Evolutionary conservation across 37 sponge, comb jelly and placozoan genomes (phyloP), one percentile per base, ranked within the genome.

Genomic region (Bolinopsis microptera): DNA sequence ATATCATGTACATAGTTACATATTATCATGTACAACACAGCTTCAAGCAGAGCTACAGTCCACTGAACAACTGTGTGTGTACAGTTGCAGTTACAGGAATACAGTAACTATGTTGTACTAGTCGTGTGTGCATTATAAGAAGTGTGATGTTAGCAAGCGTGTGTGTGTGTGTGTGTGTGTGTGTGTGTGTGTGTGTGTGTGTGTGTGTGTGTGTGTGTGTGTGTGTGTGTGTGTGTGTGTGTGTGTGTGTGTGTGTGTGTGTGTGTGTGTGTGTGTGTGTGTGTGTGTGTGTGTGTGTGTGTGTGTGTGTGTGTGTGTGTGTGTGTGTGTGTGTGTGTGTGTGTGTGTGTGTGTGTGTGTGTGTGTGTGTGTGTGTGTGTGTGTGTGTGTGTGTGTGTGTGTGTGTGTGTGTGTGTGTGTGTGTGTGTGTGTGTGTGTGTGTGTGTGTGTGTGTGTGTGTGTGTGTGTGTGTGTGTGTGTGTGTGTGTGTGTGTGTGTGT

Each of bases 261-360:
- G 61, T 48, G 61, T 48, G 61, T 48, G 61, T 48, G 61, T 48
- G 61, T 48, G 61, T 48, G 61, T 48, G 61, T 48, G 61, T 48
- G 61, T 48, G 61, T 48, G 61, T 48, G 61, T 48, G 61, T 48
- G 61, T 48, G 61, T 48, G 61, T 48, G 93, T 93, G 93, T 93
- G 93, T 93, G 93, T 93, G 93, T 93, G 93, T 93, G 93, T 93
- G 93, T 93, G 93, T 93, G 93, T 93, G 93, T 93, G 93, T 93
- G 93, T 93, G 93, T 93, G 93, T 93, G 93, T 93, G 93, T 92
- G 92, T 92, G 93, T 93, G 93, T 93, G 93, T 93, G 93, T 93
- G 93, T 93, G 93, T 93, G 93, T 93, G 93, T 93, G 93, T 93
- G 93, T 93, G 93, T 93, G 93, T 93, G 93, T 93, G 93, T 93